Evolutionary conservation across 2,113 vertebrate genomes (phyloP), one percentile per base, ranked within the genome.

Genomic region (Spilogale gracilis): DNA sequence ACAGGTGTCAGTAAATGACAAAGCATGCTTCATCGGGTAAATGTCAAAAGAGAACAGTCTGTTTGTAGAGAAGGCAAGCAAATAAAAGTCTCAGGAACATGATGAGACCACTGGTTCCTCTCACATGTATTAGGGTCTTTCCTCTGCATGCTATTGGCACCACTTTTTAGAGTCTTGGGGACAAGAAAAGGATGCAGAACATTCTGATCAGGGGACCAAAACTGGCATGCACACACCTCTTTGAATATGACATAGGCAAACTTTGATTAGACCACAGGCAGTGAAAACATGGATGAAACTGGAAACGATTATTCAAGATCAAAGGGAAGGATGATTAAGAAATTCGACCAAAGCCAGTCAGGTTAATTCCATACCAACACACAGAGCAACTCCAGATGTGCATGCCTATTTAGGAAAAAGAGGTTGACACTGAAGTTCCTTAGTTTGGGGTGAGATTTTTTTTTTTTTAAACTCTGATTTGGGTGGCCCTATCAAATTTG

Each of bases 201-300:
- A 80, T 95, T 89, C 20, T 78, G 80, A 96, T 52, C 0, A 0
- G 95, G 73, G 80, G 81, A 92, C 30, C 60, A 43, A 79, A 80
- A 90, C 65, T 12, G 48, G 50, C 98, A 99, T 98, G 98, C 98
- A 97, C 16, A 58, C 81, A 84, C 78, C 94, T 83, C 95, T 60
- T 94, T 74, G 95, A 91, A 79, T 80, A 91, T 78, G 25, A 96
- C 67, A n/a, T 0, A 3, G 67, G 88, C 50, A 50, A 25, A 45
- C 87, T 93, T 54, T 89, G 82, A 98, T 97, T 96, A 97, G 94
- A 96, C 74, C 87, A 93, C 93, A 95, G 91, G 95, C 91, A 97
- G 88, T 65, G 85, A 97, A 32, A 90, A 90, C 90, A 83, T 94
- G 89, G 88, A 17, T 58, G 6, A 32, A 74, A 61, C 3, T 78